Base-by-base conservation (phyloP, 1,140 invertebrate genomes). In the Cyrtorhinus lividipennis region DNA sequence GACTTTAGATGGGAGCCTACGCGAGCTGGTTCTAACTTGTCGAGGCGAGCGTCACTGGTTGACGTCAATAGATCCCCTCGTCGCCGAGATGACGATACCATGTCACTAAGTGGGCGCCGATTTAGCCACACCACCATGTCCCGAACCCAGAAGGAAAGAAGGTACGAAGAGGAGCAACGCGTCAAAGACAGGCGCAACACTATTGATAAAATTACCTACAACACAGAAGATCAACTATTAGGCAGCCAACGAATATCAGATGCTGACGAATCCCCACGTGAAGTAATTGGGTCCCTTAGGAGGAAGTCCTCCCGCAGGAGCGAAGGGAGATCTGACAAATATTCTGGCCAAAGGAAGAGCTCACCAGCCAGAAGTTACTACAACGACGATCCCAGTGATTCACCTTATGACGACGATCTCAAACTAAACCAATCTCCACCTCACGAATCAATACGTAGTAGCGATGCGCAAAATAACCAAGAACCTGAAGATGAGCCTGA, bases 231-330 rank as follows among this genome's bases (percentile, higher is more conserved):
- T 13, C 56, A 24, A 56, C 25, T n/a, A 26, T 38, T 23, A 27
- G 62, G 27, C 38, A 22, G 63, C 38, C 58, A 61, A 38, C 59
- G 56, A 23, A 53, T 64, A 53, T 61, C 66, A 18, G 66, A 67
- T 25, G 59, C 62, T n/a, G 62, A 62, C 26, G 59, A 62, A 64
- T 46, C 38, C 30, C 56, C 60, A 62, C 60, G 27, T 22, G 46
- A 44, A 12, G 26, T 10, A 38, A 26, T 20, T 2, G n/a, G 58
- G 15, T 27, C 22, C 8, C 13, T 13, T 18, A 56, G 26, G 23
- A 13, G 56, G n/a, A 59, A 59, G 44, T 38, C 30, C 5, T 38
- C 30, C 5, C 30, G 30, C 5, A 38, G 30, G 15, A 38, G 30
- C 30, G 30, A 38, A 38, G 15, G 15, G 15, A 5, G 5, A 8